phyloP scores from a whole-genome alignment of 2,888 invertebrate genomes.

The Hyalella azteca region DNA sequence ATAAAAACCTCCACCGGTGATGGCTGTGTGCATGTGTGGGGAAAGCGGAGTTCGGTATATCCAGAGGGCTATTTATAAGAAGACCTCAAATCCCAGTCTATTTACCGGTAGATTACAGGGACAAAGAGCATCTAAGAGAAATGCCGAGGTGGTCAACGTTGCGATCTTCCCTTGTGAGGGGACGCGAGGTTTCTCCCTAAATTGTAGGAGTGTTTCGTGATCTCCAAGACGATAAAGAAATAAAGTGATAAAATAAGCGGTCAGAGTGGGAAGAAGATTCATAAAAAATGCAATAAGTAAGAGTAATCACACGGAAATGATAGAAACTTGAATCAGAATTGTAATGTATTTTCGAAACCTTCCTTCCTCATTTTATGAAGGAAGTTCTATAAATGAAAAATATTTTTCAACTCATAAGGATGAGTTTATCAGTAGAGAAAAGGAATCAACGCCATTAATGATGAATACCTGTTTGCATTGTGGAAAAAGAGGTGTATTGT shows the following conservation, averaged over 20 bases:
- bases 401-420: too few relatives aligned
- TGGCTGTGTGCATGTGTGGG: neutral
- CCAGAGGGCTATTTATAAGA: slow-evolving; percentile 25
- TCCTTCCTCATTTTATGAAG: too few relatives aligned
- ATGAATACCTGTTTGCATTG: too few relatives aligned
- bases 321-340: neutral
- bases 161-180: slow-evolving; percentile 31
- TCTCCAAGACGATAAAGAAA: slow-evolving; percentile 10
- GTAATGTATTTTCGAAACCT: too few relatives aligned
- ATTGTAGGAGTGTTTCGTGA: neutral
- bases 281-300: neutral
- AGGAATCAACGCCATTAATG: too few relatives aligned
- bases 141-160: slow-evolving; percentile 13
- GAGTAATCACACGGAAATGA: neutral
- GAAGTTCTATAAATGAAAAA: too few relatives aligned
- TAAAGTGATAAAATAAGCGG: too few relatives aligned
- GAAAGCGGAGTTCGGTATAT: neutral
- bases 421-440: too few relatives aligned
- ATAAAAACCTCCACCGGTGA: neutral
- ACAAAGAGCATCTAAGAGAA: slow-evolving; percentile 27
- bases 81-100: slow-evolving; percentile 31
- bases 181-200: slow-evolving; percentile 5
- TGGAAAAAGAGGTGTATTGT: too few relatives aligned
- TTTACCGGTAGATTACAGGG: slow-evolving; percentile 31
- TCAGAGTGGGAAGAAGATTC: neutral